Evolutionary conservation across 2,113 vertebrate species (phyloP).

Genomic region (Neolamprologus falcicula): DNA sequence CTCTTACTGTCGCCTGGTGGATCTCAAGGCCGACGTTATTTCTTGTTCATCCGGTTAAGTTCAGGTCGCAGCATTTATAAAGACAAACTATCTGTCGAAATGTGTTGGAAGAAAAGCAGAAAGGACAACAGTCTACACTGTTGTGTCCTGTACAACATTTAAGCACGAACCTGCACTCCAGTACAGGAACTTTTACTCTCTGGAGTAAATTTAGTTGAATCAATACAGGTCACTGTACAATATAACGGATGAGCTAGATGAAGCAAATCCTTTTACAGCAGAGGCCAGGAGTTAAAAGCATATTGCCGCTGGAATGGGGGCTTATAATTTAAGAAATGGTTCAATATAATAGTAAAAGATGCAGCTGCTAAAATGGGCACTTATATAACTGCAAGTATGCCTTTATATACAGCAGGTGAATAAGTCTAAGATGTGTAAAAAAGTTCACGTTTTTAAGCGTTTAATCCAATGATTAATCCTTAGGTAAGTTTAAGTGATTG

Average conservation of each 20-base stretch:
- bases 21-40: background rate
- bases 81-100: background rate
- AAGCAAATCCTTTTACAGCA: constrained; percentile 5
- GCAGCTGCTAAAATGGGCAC: background rate
- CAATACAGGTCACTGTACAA: background rate
- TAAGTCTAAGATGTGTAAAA: background rate
- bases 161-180: background rate
- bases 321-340: background rate
- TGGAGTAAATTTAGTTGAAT: background rate
- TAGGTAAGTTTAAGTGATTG: background rate
- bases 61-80: background rate
- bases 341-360: background rate
- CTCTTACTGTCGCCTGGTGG: background rate
- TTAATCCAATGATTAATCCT: background rate
- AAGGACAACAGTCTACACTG: background rate
- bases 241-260: background rate
- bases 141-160: background rate
- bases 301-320: background rate
- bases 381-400: background rate
- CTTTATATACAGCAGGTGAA: background rate
- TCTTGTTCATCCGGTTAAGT: background rate
- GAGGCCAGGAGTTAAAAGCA: constrained; percentile 16
- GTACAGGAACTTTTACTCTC: background rate
- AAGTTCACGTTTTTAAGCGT: background rate
- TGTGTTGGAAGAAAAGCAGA: background rate